Percentiles rank a stretch among this genome's conserved stretches.
These are phyloP conservation scores for Whitmania pigra DNA, from an alignment of 1,140 invertebrate species.

Conservation along the genomic window DNA sequence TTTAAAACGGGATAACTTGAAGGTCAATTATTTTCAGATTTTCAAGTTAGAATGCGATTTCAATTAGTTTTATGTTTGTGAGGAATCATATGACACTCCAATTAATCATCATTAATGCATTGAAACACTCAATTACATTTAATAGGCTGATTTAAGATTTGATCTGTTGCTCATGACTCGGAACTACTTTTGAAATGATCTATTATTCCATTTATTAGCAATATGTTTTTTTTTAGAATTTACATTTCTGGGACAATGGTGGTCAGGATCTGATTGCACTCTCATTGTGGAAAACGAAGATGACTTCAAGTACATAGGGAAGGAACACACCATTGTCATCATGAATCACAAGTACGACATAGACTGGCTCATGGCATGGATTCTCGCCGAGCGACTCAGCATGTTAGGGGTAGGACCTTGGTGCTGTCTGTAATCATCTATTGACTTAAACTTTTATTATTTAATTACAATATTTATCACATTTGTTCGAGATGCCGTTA, in stretches of 20 bases:
- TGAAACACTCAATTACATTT: slow-evolving; percentile 19
- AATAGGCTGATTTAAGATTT: slow-evolving; percentile 2
- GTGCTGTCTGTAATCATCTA: background rate
- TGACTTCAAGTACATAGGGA: slow-evolving; percentile 63
- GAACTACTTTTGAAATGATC: background rate
- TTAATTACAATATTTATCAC: background rate
- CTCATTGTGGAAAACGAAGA: slow-evolving; percentile 67
- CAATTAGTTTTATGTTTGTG: slow-evolving; percentile 15
- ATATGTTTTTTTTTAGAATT: slow-evolving; percentile 55
- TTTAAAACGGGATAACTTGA: background rate
- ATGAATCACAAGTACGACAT: slow-evolving; percentile 94
- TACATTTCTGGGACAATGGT: slow-evolving; percentile 83
- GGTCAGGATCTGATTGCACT: slow-evolving; percentile 60
- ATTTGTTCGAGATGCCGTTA: background rate
- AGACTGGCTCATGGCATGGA: slow-evolving; percentile 56
- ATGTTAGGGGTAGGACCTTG: slow-evolving; percentile 34
- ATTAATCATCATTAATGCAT: background rate
- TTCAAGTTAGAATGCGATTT: background rate
- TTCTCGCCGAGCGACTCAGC: slow-evolving; percentile 36
- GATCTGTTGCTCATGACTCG: background rate
- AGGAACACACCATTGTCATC: slow-evolving; percentile 73
- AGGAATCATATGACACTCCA: slow-evolving; percentile 11
- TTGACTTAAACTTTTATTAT: background rate
- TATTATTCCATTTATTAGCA: background rate
- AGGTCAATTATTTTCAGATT: background rate